Evolutionary conservation across 2,113 vertebrate genomes (phyloP), one percentile per base, ranked within the genome.

Genomic region (Bagarius yarrelli): DNA sequence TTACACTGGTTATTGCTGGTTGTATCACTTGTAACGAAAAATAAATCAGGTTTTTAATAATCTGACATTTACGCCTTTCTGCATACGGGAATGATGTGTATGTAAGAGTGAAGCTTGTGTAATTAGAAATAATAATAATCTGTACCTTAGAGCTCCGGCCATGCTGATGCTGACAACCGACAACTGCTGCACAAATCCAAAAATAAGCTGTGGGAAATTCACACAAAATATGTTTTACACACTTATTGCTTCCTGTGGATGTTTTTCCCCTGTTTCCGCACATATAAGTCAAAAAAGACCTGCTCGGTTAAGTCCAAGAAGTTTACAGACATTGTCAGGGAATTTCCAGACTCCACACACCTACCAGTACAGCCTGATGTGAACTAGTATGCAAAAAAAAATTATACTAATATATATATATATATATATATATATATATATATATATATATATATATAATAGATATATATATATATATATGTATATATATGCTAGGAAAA

Each of bases 101-200:
- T 73, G 56, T 60, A 53, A 32, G 34, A 52, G 47, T 27, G 44
- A 61, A 72, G 6, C 36, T 16, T 67, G 61, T 32, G 18, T 56
- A 56, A 27, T 19, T 23, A 76, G 9, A 40, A 47, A 47, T 6
- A 47, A n/a, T n/a, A 8, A 21, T 47, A 14, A 64, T n/a, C 27
- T 66, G 2, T 82, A 93, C 92, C 92, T 91, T 71, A 93, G 85
- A 59, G 87, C 90, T 84, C 88, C 91, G 1, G 91, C 91, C 91
- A 92, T 92, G 85, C 79, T 84, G 83, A 92, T 92, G 85, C 79
- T 84, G 83, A 59, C 70, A 75, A 69, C 5, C 44, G 44, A 8
- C n/a, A n/a, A n/a, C 47, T 25, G 73, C 71, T 55, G 74, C 34
- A 44, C 53, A 30, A 80, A 83, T 85, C 80, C 34, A 44, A 72